Evolutionary conservation across 2,797 vertebrate species (phyloP).

Genomic region (Pelodytes ibericus): DNA sequence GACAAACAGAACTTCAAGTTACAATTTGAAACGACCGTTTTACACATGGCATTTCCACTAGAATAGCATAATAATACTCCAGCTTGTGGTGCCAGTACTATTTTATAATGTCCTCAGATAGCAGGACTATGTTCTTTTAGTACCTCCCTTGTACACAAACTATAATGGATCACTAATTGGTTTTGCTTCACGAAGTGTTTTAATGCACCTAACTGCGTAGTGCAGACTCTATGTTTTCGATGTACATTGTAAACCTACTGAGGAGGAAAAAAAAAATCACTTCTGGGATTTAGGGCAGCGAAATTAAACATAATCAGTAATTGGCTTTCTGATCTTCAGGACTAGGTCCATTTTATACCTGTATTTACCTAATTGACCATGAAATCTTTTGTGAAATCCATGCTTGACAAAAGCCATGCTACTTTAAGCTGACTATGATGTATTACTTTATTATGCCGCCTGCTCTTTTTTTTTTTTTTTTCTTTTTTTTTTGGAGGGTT

Average conservation of each 20-base stretch:
- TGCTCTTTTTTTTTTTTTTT: conserved; percentile 60
- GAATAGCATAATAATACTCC: no score
- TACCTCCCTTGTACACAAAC: conserved; percentile 25
- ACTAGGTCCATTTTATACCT: conserved; percentile 74
- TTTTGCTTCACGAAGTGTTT: conserved; percentile 58
- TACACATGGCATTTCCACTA: no score
- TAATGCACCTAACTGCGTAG: conserved; percentile 58
- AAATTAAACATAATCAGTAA: conserved; percentile 79
- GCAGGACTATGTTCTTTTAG: background rate
- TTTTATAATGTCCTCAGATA: background rate
- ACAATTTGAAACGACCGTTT: no score
- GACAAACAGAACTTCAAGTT: no score
- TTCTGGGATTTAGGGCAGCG: conserved; percentile 68
- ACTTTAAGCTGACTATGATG: conserved; percentile 71
- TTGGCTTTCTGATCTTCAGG: conserved; percentile 72
- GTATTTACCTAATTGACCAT: conserved; percentile 79
- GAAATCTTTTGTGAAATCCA: conserved; percentile 74
- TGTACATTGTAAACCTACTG: conserved; percentile 59
- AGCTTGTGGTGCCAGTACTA: no score
- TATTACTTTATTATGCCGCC: conserved; percentile 68
- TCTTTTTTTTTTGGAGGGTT: conserved; percentile 63
- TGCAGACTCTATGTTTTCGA: conserved; percentile 54
- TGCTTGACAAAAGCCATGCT: conserved; percentile 64
- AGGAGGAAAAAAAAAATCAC: conserved; percentile 59
- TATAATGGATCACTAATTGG: conserved; percentile 55